Evolutionary conservation across 2,888 invertebrate genomes (phyloP).

Genomic region (Drosophila hawaiiensis): DNA sequence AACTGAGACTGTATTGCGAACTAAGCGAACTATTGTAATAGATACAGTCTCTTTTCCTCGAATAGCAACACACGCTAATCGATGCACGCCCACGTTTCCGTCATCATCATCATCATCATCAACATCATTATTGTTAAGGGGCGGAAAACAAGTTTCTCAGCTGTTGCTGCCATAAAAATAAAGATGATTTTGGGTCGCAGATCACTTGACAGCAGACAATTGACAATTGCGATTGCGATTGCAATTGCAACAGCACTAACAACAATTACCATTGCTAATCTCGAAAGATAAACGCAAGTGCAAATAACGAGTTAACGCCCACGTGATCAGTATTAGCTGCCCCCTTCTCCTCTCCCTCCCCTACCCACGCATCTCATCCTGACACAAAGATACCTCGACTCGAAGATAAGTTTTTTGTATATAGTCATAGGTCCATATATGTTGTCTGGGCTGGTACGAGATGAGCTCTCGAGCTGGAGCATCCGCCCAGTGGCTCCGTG

Average conservation of each 20-base stretch:
- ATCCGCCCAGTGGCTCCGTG: slow-evolving; percentile 73
- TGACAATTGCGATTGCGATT: slow-evolving; percentile 44
- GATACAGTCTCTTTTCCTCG: slow-evolving; percentile 37
- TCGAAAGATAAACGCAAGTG: slow-evolving; percentile 52
- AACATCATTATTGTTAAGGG: slow-evolving; percentile 27
- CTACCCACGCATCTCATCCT: neutral
- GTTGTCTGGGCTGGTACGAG: slow-evolving; percentile 24
- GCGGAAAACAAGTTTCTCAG: slow-evolving; percentile 66
- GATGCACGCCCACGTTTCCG: slow-evolving; percentile 77
- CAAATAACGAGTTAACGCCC: slow-evolving; percentile 48
- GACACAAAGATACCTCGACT: slow-evolving; percentile 26
- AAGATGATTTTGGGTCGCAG: slow-evolving; percentile 72
- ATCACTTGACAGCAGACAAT: slow-evolving; percentile 61
- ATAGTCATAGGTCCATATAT: slow-evolving; percentile 64
- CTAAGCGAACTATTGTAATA: slow-evolving; percentile 53
- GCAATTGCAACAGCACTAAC: slow-evolving; percentile 1
- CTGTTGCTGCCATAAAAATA: slow-evolving; percentile 67
- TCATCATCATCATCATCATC: slow-evolving; percentile 25
- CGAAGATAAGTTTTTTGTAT: slow-evolving; percentile 64
- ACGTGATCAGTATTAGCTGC: slow-evolving; percentile 32
- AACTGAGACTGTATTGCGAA: slow-evolving; percentile 4
- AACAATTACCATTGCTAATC: slow-evolving; percentile 77
- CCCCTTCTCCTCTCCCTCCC: too few relatives aligned
- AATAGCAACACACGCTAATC: slow-evolving; percentile 61
- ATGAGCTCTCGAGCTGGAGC: slow-evolving; percentile 40